A percentile compares a stretch with the other conserved stretches of the same genome.
These are phyloP conservation scores for Acomys russatus DNA, from an alignment of 2,797 vertebrate species.

Conservation along the genomic window DNA sequence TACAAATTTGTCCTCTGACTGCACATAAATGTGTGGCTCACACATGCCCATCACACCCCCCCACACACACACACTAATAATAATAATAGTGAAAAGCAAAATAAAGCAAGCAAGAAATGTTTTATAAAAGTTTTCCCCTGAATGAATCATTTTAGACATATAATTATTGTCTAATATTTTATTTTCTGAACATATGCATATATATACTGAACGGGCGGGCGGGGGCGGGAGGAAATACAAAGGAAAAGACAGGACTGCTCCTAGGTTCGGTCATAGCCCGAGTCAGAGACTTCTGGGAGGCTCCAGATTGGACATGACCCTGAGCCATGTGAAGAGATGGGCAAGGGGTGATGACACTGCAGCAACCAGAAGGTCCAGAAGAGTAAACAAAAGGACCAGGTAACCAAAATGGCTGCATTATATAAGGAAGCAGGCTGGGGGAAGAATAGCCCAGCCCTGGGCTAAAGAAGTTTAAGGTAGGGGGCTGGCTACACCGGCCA, in stretches of 20 bases:
- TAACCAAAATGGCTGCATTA: neutral
- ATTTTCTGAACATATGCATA: neutral
- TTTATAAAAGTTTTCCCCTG: neutral
- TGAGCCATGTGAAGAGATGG: neutral
- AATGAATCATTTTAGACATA: constrained; percentile 17
- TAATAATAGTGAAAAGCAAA: constrained; percentile 36
- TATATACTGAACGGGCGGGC: neutral
- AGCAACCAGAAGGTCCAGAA: neutral
- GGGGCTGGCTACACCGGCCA: neutral
- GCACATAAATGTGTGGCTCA: neutral
- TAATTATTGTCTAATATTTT: neutral
- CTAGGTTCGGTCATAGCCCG: neutral
- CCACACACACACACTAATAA: neutral
- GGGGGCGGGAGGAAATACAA: neutral
- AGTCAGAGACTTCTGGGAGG: neutral
- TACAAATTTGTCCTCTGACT: neutral
- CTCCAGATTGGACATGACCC: neutral
- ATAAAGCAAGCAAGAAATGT: constrained; percentile 26
- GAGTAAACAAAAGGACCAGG: neutral
- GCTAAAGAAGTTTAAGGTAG: neutral
- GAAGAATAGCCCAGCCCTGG: neutral
- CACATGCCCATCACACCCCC: neutral
- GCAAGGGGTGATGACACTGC: neutral
- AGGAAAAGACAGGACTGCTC: neutral
- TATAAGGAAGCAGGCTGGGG: neutral